These are phyloP conservation scores for Dicerorhinus sumatrensis DNA, from an alignment of 2,113 vertebrate species.

Conservation along the genomic window DNA sequence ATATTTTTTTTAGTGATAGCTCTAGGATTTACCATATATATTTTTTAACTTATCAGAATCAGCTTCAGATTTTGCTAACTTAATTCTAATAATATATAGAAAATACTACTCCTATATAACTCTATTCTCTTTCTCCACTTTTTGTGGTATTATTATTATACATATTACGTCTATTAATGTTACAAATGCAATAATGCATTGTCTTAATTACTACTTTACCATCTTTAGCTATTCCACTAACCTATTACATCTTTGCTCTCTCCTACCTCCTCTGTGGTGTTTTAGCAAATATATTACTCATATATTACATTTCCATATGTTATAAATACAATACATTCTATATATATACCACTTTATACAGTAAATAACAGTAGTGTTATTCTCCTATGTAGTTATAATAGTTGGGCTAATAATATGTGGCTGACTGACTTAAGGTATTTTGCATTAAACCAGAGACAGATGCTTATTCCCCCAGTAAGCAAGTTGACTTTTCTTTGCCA, in stretches of 20 bases:
- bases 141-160: not conserved
- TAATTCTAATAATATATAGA: not conserved
- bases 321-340: not conserved
- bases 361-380: no score
- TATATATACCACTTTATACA: not conserved
- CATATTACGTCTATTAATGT: not conserved
- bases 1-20: not conserved
- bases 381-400: not conserved
- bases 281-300: not conserved
- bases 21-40: not conserved
- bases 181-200: not conserved
- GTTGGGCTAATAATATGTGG: not conserved
- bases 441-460: not conserved
- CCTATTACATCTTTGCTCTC: not conserved
- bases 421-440: slow-evolving; percentile 4
- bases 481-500: slow-evolving; percentile 4
- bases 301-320: not conserved
- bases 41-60: not conserved
- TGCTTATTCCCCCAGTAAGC: not conserved
- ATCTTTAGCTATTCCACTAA: not conserved
- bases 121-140: not conserved
- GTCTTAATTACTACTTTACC: not conserved
- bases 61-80: not conserved
- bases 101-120: not conserved
- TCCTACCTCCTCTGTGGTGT: not conserved